Evolutionary conservation across 2,888 invertebrate genomes (phyloP), one percentile per base, ranked within the genome.

Genomic region (Ophion ellenae): DNA sequence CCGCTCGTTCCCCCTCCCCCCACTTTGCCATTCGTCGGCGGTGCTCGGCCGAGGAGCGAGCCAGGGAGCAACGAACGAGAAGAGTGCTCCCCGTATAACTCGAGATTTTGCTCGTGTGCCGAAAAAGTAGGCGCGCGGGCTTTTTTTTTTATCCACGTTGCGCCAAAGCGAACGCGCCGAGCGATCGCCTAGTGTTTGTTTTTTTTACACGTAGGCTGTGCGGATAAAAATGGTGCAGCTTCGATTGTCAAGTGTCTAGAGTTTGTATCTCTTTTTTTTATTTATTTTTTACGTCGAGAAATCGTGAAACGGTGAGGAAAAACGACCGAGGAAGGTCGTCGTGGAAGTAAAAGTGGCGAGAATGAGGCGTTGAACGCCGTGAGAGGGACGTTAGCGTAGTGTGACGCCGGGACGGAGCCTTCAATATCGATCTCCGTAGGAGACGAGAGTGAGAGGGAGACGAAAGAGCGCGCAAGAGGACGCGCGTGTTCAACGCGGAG

Each of bases 391-490:
- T 87, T 88, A 89, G 90, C 89, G 87, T 89, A 88, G 83, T 81
- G 85, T 83, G 88, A 89, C 90, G 91, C 89, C 91, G 88, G 90
- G 89, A 81, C 76, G 90, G 91, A 90, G 91, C 90, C 92, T 91
- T 90, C 90, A 92, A 91, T 92, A 92, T 92, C 92, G 92, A 92
- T 92, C 92, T 91, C 91, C 89, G 90, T 90, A 20, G 57, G 20
- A 59, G 61, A 89, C 89, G 90, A 87, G 64, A 4, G 61, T 59
- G 67, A 59, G 66, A 47, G 80, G 77, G 74, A 57, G 79, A 71
- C 53, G 73, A 70, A 78, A 32, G 70, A 70, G 70, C 53, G 73
- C 36, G 73, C 73, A 32, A 59, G 89, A 87, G 89, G 83, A 83
- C 81, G 83, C 78, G 76, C 69, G 71, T 81, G 80, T 74, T 69